A percentile compares a stretch with the other conserved stretches of the same genome.
Evolutionary conservation across 2,113 vertebrate species (phyloP).

Genomic region (Myanophis thanlyinensis): DNA sequence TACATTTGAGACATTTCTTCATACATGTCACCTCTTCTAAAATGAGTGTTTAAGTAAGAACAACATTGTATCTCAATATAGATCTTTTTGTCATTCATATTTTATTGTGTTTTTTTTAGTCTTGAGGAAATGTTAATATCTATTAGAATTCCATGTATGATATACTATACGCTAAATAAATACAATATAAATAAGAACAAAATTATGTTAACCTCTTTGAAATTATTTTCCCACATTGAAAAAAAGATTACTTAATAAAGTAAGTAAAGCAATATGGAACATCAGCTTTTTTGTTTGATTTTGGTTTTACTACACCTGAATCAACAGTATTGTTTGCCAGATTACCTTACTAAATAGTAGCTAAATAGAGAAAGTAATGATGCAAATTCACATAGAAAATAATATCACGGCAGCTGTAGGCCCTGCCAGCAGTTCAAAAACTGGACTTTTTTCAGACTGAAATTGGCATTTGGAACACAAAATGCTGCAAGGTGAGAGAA

Average conservation of each 20-base stretch:
- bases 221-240: background rate
- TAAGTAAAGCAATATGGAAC: constrained; percentile 22
- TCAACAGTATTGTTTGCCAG: background rate
- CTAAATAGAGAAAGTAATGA: background rate
- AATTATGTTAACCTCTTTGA: background rate
- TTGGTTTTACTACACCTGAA: background rate
- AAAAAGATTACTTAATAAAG: constrained; percentile 26
- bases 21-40: background rate
- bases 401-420: background rate
- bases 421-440: background rate
- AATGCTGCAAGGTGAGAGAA: background rate
- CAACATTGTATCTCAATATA: background rate
- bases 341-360: background rate
- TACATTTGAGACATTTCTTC: background rate
- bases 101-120: background rate
- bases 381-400: background rate
- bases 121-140: background rate
- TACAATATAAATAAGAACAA: background rate
- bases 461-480: background rate
- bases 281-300: background rate
- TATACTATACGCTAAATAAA: background rate
- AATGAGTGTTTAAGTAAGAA: background rate
- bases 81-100: background rate
- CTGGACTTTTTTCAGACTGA: background rate
- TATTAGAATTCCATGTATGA: background rate